These are phyloP conservation scores for Drosophila triauraria DNA, from an alignment of 1,140 invertebrate genomes.

Conservation along the genomic window DNA sequence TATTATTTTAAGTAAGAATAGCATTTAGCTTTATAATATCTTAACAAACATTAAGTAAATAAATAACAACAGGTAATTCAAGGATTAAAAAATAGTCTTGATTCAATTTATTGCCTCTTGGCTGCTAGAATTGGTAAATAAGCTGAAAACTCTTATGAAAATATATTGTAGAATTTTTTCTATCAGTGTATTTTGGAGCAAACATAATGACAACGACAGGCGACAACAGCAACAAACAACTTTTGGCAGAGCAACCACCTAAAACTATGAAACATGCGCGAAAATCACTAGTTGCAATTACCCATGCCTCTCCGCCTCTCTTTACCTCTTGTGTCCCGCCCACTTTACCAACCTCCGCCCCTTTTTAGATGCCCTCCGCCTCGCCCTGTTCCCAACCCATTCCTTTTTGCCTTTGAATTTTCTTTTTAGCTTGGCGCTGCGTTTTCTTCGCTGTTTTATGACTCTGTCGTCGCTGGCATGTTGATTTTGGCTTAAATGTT, in stretches of 20 bases:
- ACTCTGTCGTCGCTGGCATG: slow-evolving; percentile 55
- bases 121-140: fast-evolving
- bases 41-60: too few species aligned
- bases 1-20: too few species aligned
- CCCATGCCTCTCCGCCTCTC: neutral
- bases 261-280: slow-evolving; percentile 79
- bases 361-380: neutral
- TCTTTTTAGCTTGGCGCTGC: slow-evolving; percentile 37
- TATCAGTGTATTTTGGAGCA: slow-evolving; percentile 45
- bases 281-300: slow-evolving; percentile 76
- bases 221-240: slow-evolving; percentile 55
- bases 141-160: too few species aligned
- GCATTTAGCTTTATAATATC: too few species aligned
- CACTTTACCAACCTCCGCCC: slow-evolving; percentile 18
- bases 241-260: slow-evolving; percentile 57
- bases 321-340: slow-evolving; percentile 13
- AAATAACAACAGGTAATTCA: too few species aligned
- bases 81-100: neutral
- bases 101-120: neutral
- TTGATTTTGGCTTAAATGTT: slow-evolving; percentile 82
- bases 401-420: slow-evolving; percentile 21
- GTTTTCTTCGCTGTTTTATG: slow-evolving; percentile 42
- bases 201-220: slow-evolving; percentile 76
- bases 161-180: neutral
- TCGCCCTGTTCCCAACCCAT: neutral